Evolutionary conservation across 2,797 vertebrate genomes (phyloP).

Genomic region (Gastrophryne carolinensis): DNA sequence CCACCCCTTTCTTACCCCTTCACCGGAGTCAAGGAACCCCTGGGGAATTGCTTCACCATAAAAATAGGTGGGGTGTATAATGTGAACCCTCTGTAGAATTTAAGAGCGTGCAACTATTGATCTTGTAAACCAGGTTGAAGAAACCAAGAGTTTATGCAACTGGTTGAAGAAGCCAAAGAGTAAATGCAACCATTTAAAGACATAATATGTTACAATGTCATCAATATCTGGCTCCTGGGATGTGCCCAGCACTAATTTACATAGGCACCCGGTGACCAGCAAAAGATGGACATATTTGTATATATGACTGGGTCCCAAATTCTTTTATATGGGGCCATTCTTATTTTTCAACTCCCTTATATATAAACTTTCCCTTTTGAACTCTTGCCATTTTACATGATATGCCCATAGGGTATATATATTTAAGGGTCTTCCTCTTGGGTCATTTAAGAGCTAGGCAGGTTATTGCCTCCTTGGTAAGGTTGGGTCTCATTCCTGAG

Average conservation of each 20-base stretch:
- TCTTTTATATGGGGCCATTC: no score
- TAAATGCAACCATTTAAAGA: neutral
- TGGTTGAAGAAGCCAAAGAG: neutral
- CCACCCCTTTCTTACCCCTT: constrained; percentile 52
- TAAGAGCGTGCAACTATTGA: no score
- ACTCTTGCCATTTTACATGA: no score
- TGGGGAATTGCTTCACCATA: constrained; percentile 50
- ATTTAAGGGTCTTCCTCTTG: no score
- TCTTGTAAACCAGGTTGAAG: no score
- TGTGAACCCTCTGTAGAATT: neutral
- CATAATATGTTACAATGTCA: neutral
- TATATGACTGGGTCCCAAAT: neutral
- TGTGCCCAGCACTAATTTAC: neutral
- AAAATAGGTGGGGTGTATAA: neutral
- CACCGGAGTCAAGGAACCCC: constrained; percentile 46
- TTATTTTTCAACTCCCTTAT: no score
- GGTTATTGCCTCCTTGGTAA: no score
- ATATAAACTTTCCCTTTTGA: no score
- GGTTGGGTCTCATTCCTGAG: no score
- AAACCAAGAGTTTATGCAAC: neutral
- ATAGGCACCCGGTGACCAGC: neutral
- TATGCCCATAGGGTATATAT: no score
- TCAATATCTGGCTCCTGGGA: neutral
- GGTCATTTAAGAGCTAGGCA: no score
- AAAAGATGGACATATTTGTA: neutral